Evolutionary conservation across 1,140 invertebrate genomes (phyloP), one percentile per base, ranked within the genome.

Genomic region (Gonioctena quinquepunctata): DNA sequence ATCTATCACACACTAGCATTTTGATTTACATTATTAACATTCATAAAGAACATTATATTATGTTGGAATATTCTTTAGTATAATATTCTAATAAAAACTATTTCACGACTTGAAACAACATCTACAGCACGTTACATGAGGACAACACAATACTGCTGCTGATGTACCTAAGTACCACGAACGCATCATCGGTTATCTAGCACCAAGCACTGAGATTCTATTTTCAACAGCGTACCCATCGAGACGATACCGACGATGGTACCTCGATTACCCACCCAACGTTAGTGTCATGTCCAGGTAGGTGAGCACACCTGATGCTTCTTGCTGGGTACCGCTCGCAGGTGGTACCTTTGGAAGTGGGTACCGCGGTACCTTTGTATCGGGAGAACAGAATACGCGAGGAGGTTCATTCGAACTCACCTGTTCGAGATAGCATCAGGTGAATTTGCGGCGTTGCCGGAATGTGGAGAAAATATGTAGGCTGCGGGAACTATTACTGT

Each of bases 361-460:
- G 72, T 76, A 65, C 68, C 59, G 23, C 62, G 67, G 67, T 76
- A 76, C 70, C 60, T 33, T 33, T 13, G 25, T 62, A 71, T 66
- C n/a, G 64, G 68, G 68, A 63, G 60, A 69, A 54, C 25, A 69
- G n/a, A 63, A 64, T 11, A 5, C 4, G 16, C 56, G 62, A 4
- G 16, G 28, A 63, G 61, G 19, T 25, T 8, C 0, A 28, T 27
- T n/a, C 19, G 3, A 11, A 21, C 61, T 49, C 19, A 63, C 33
- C 61, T 61, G 59, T 5, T 49, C 61, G 42, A 0, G 61, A 48
- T 3, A 18, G 22, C 61, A n/a, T 13, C 23, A 66, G 48, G 48
- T 54, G 50, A 26, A n/a, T 19, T 21, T 27, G 8, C 63, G 23
- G 22, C 50, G 63, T 66, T 66, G 63, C 48, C 63, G 54, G 13